Conservation (phyloP, 2,113 vertebrate species). For the Craseonycteris thonglongyai region DNA sequence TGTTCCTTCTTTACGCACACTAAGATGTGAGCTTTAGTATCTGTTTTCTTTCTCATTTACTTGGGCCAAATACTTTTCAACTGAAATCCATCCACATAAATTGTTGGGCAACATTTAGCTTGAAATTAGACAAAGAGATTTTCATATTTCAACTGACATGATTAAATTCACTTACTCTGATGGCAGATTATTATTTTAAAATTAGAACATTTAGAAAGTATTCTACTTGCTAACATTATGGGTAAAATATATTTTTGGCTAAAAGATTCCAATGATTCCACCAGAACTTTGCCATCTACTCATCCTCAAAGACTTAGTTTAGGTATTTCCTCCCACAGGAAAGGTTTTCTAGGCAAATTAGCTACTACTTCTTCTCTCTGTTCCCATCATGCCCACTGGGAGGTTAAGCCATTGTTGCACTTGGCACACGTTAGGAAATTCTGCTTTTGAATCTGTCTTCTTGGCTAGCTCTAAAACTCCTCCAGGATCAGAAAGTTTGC, state of each 20-base stretch:
- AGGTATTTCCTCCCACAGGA: background rate
- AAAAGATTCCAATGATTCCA: background rate
- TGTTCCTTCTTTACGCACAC: background rate
- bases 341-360: background rate
- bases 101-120: background rate
- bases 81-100: constrained; percentile 14
- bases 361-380: background rate
- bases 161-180: background rate
- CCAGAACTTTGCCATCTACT: background rate
- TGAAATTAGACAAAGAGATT: constrained; percentile 48
- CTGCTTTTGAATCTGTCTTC: background rate
- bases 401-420: background rate
- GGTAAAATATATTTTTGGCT: background rate
- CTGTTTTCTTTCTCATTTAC: constrained; percentile 34
- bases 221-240: background rate
- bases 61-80: constrained; percentile 12
- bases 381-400: no score
- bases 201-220: background rate
- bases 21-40: background rate
- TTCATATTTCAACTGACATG: background rate
- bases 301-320: background rate
- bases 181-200: background rate
- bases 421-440: background rate
- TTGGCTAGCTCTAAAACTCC: background rate
- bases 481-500: background rate